Percentiles rank a stretch among this genome's conserved stretches.
phyloP scores from a whole-genome alignment of 1,140 invertebrate genomes.

The Andricus grossulariae region DNA sequence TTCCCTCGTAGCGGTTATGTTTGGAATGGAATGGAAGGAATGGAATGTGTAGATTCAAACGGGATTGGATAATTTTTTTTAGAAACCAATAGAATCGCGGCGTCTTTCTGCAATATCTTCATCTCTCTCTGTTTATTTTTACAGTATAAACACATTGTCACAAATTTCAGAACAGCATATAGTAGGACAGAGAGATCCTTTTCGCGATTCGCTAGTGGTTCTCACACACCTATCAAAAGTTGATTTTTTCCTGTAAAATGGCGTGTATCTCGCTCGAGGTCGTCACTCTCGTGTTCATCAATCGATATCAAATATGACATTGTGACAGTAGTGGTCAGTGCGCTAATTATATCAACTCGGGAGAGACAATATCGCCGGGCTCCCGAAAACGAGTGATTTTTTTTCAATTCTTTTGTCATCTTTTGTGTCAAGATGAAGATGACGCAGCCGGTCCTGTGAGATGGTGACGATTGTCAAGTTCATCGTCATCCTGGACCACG shows the following conservation, averaged over 20 bases:
- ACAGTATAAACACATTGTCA: background rate
- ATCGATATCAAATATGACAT: slow-evolving; percentile 15
- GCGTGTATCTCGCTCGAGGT: background rate
- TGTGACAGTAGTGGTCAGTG: background rate
- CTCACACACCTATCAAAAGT: background rate
- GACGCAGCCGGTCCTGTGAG: background rate
- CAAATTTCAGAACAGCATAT: background rate
- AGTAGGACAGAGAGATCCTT: background rate
- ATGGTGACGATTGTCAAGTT: background rate
- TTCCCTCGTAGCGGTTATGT: too few relatives aligned
- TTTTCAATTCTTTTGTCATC: slow-evolving; percentile 3
- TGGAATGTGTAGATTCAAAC: too few relatives aligned
- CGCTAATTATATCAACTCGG: slow-evolving; percentile 4
- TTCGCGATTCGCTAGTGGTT: background rate
- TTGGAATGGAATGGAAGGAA: too few relatives aligned
- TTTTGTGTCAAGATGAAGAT: slow-evolving; percentile 14
- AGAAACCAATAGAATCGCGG: background rate
- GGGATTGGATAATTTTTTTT: slow-evolving; percentile 11
- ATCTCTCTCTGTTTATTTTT: slow-evolving; percentile 16
- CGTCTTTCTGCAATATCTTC: background rate
- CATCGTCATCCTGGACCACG: background rate
- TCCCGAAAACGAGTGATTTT: slow-evolving; percentile 1
- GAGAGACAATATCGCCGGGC: background rate
- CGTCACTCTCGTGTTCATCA: background rate
- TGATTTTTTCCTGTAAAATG: slow-evolving; percentile 5